Percentiles rank a stretch among this genome's conserved stretches.
phyloP scores from a whole-genome alignment of 2,113 vertebrate genomes.

The Protobothrops flavoviridis region DNA sequence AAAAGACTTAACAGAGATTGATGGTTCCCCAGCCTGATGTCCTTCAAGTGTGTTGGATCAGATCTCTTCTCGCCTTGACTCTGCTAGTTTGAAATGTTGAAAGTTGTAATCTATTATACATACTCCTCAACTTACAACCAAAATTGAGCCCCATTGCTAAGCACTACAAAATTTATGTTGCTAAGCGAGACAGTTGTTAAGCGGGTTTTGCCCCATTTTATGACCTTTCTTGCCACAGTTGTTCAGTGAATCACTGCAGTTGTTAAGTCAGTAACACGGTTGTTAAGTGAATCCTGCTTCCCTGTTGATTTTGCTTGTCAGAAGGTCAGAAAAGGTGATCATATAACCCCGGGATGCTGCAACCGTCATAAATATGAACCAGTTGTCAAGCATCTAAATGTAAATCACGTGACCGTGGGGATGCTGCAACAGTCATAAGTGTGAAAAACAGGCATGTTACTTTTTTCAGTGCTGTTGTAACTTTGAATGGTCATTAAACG shows the following conservation, averaged over 20 bases:
- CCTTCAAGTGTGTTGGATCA: not conserved
- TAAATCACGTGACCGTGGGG: not conserved
- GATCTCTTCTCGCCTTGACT: not conserved
- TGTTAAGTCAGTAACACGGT: not conserved
- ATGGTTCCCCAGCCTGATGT: not conserved
- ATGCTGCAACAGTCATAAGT: not conserved
- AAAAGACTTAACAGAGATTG: not conserved
- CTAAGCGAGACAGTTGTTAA: not conserved
- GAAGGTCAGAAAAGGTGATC: not conserved
- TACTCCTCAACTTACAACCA: not conserved
- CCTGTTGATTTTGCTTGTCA: not conserved
- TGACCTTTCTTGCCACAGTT: not conserved
- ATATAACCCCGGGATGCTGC: not conserved
- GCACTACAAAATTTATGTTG: not conserved
- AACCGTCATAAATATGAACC: not conserved
- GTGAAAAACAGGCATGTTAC: not conserved
- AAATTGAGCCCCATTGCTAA: not conserved
- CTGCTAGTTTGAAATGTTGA: not conserved
- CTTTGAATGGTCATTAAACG: not conserved
- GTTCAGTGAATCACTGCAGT: not conserved
- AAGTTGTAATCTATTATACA: not conserved
- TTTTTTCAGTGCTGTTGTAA: not conserved
- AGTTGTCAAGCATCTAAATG: not conserved
- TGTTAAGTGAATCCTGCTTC: not conserved
- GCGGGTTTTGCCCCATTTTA: not conserved